phyloP scores from a whole-genome alignment of 64 coral and sea anemone genomes.

The Platygyra sinensis region DNA sequence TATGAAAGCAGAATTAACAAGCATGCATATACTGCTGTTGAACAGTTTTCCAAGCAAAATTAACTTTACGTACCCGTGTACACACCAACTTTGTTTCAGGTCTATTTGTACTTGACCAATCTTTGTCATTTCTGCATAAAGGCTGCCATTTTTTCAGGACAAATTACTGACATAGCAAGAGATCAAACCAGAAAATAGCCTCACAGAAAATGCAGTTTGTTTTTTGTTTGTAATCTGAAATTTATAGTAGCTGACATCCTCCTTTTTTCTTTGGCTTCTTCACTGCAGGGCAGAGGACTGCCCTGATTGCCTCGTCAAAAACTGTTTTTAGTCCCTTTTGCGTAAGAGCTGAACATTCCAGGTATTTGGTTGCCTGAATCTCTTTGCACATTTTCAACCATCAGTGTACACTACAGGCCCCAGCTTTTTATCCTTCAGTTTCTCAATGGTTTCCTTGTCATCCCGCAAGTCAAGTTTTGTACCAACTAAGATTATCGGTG shows the following conservation, averaged over 20 bases:
- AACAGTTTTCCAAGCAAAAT: background rate
- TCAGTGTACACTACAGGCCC: slow-evolving; percentile 64
- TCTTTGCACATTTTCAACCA: slow-evolving; percentile 85
- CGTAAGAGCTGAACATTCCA: slow-evolving; percentile 96
- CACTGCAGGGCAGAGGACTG: slow-evolving; percentile 70
- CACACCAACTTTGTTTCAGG: background rate
- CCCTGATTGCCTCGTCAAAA: slow-evolving; percentile 89
- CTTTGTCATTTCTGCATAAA: background rate
- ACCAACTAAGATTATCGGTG: slow-evolving; percentile 94
- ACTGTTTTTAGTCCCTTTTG: slow-evolving; percentile 92
- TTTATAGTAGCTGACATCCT: slow-evolving; percentile 60
- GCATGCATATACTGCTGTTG: background rate
- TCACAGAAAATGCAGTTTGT: background rate
- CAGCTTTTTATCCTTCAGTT: slow-evolving; percentile 89
- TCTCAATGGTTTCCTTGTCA: slow-evolving; percentile 92
- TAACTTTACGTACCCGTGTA: background rate
- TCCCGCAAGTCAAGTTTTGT: slow-evolving; percentile 96
- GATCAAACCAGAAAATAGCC: background rate
- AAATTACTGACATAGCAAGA: background rate
- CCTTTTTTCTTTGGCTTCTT: slow-evolving; percentile 60
- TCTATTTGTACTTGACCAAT: background rate
- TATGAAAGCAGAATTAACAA: too few species aligned
- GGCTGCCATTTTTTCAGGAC: background rate
- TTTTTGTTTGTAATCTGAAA: background rate
- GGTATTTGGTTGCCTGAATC: slow-evolving; percentile 84